These are phyloP conservation scores for Heliconius ethilla DNA, from an alignment of 2,888 invertebrate species.

Conservation along the genomic window DNA sequence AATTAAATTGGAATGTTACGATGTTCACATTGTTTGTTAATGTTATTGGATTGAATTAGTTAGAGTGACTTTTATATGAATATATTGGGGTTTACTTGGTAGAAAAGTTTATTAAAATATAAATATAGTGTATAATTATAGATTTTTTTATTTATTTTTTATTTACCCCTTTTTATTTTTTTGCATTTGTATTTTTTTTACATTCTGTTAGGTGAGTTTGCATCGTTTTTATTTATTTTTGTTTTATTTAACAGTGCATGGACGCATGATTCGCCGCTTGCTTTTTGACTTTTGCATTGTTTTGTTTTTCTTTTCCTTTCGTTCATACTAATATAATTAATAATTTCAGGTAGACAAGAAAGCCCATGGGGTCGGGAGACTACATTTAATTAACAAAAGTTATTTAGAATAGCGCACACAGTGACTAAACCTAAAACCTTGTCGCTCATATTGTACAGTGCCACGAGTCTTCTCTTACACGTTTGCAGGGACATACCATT, in stretches of 20 bases:
- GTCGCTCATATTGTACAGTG: constrained; percentile 33
- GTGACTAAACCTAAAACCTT: constrained; percentile 64
- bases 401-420: constrained; percentile 59
- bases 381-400: constrained; percentile 74
- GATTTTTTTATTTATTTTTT: constrained; percentile 60
- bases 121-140: constrained; percentile 66
- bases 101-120: constrained; percentile 80
- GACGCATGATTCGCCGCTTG: constrained; percentile 67
- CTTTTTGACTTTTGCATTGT: constrained; percentile 61
- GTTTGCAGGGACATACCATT: constrained; percentile 36
- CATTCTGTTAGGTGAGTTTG: constrained; percentile 64
- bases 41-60: constrained; percentile 78
- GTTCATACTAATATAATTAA: constrained; percentile 82
- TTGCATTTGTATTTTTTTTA: constrained; percentile 30
- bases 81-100: constrained; percentile 82
- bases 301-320: constrained; percentile 68
- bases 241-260: constrained; percentile 60
- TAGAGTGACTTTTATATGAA: constrained; percentile 83
- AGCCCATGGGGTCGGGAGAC: constrained; percentile 79
- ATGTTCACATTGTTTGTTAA: constrained; percentile 78
- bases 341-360: constrained; percentile 81
- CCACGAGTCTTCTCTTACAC: constrained; percentile 44
- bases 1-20: constrained; percentile 64
- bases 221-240: constrained; percentile 44
- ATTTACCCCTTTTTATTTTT: constrained; percentile 42